Evolutionary conservation across 2,888 invertebrate genomes (phyloP).

Genomic region (Stenotaenia linearis): DNA sequence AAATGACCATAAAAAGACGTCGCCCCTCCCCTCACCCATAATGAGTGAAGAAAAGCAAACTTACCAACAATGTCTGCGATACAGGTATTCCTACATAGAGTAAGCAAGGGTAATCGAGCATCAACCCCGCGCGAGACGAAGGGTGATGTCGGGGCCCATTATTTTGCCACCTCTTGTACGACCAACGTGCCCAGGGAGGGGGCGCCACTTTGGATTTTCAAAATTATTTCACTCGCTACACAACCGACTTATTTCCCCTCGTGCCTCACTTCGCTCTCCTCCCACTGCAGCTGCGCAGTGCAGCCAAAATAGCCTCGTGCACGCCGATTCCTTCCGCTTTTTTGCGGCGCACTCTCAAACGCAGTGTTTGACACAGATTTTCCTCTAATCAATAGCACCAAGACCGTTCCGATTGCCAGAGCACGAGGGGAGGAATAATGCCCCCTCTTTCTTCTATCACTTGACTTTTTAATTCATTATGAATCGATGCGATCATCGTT

Average conservation of each 20-base stretch:
- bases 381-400: not conserved
- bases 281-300: slow-evolving; percentile 19
- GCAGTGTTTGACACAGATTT: slow-evolving; percentile 3
- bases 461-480: not conserved
- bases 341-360: not conserved
- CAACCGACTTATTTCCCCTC: not conserved
- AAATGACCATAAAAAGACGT: not conserved
- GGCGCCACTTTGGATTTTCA: slow-evolving; percentile 24
- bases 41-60: not conserved
- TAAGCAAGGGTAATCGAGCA: slow-evolving; percentile 26
- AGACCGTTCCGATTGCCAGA: not conserved
- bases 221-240: not conserved
- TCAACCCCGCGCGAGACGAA: slow-evolving; percentile 17
- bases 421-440: not conserved
- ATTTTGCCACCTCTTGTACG: slow-evolving; percentile 21
- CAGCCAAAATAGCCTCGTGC: not conserved
- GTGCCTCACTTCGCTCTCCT: not conserved
- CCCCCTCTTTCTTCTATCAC: not conserved
- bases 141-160: not conserved
- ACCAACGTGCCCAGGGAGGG: not conserved
- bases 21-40: not conserved
- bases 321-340: not conserved
- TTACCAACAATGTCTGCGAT: slow-evolving; percentile 24
- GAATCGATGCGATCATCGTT: not conserved
- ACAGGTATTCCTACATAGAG: slow-evolving; percentile 28